Evolutionary conservation across 1,140 invertebrate genomes (phyloP).

Genomic region (Drosophila nebulosa): DNA sequence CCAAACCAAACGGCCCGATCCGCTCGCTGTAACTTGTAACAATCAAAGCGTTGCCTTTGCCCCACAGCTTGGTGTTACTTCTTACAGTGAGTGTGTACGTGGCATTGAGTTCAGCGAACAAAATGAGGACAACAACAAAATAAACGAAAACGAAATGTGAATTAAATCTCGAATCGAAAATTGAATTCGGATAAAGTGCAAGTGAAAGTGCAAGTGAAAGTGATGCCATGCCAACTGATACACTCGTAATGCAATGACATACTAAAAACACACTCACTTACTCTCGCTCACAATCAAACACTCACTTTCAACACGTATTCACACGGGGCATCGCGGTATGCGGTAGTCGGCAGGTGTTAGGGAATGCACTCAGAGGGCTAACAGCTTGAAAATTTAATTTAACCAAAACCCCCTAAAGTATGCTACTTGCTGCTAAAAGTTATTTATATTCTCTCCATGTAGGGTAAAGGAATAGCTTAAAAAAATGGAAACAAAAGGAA

Average conservation of each 20-base stretch:
- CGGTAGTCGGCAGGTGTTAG: no score
- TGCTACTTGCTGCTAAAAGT: no score
- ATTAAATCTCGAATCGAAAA: not conserved
- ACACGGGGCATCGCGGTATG: not conserved
- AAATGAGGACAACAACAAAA: not conserved
- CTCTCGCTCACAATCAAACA: not conserved
- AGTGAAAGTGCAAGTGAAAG: conserved; percentile 48
- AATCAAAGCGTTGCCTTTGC: conserved; percentile 62
- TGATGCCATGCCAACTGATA: conserved; percentile 36
- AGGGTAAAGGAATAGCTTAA: no score
- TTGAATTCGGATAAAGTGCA: conserved; percentile 3
- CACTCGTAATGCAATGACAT: conserved; percentile 35
- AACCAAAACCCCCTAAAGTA: no score
- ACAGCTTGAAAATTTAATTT: no score
- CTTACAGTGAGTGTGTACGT: conserved; percentile 80
- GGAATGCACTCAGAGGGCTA: no score
- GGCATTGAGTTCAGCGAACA: conserved; percentile 1
- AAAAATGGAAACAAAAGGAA: no score
- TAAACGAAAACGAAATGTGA: not conserved
- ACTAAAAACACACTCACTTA: conserved; percentile 17
- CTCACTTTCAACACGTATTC: not conserved
- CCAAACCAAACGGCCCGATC: conserved; percentile 31
- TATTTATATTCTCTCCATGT: no score
- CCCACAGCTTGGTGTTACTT: conserved; percentile 80
- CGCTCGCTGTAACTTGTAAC: conserved; percentile 76